These are phyloP conservation scores for Sinhomidia bicolor DNA, from an alignment of 2,888 invertebrate species.

Conservation along the genomic window DNA sequence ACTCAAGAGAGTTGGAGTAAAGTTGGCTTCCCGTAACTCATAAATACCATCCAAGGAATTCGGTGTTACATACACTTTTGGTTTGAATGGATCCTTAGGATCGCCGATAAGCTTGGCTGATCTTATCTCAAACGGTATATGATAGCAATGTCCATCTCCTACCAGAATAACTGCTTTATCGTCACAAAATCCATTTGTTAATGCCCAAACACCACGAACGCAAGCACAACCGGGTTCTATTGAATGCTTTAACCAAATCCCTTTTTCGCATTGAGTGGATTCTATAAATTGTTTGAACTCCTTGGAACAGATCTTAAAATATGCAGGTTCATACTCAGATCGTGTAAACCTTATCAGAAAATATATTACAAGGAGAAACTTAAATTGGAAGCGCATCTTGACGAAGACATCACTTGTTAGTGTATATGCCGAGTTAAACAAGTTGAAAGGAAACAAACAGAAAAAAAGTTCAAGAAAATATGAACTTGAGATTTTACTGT, in stretches of 20 bases:
- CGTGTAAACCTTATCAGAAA: not conserved
- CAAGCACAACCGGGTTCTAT: slow-evolving; percentile 59
- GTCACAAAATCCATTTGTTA: slow-evolving; percentile 67
- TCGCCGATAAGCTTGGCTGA: slow-evolving; percentile 65
- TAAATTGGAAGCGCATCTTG: not conserved
- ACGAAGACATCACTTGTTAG: not conserved
- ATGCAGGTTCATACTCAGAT: slow-evolving; percentile 47
- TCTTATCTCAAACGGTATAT: slow-evolving; percentile 52
- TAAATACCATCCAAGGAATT: slow-evolving; percentile 43
- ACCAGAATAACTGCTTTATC: slow-evolving; percentile 52
- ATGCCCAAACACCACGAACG: slow-evolving; percentile 65
- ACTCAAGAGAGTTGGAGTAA: slow-evolving; percentile 15
- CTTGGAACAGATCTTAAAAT: slow-evolving; percentile 57
- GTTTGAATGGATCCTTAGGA: slow-evolving; percentile 61
- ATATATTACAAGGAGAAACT: not conserved
- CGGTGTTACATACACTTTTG: slow-evolving; percentile 49
- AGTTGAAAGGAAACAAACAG: no score
- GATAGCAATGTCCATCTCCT: slow-evolving; percentile 66
- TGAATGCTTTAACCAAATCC: slow-evolving; percentile 58
- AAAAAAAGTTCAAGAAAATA: not conserved
- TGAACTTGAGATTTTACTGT: not conserved
- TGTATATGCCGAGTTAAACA: not conserved
- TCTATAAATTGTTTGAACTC: slow-evolving; percentile 33
- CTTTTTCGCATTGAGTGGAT: slow-evolving; percentile 50
- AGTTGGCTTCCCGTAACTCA: slow-evolving; percentile 26